Conservation (phyloP, 2,888 invertebrate species). For the Leucania comma region DNA sequence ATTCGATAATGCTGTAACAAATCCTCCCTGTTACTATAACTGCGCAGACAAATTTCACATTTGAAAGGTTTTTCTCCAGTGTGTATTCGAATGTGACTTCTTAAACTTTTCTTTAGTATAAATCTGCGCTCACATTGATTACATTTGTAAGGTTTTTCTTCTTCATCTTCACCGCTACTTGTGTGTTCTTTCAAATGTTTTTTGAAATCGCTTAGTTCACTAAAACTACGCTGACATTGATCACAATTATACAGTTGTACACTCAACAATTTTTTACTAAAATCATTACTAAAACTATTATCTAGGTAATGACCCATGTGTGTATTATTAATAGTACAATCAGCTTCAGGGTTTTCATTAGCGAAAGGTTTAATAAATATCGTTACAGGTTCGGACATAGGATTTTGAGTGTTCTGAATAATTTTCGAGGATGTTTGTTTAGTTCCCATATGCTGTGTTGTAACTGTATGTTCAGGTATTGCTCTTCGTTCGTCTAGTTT, state of each 20-base stretch:
- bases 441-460: background rate
- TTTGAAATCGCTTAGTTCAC: background rate
- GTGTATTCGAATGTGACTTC: background rate
- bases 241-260: slow-evolving; percentile 1
- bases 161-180: background rate
- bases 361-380: background rate
- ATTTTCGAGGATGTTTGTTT: background rate
- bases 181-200: background rate
- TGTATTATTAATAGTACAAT: background rate
- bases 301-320: background rate
- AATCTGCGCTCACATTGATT: background rate
- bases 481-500: background rate
- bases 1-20: background rate
- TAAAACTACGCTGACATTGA: background rate
- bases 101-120: background rate
- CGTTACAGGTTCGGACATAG: background rate
- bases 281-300: background rate
- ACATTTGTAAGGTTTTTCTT: background rate
- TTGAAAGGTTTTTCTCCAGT: background rate
- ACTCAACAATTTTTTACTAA: background rate
- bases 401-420: background rate
- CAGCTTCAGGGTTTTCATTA: background rate
- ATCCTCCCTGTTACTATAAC: background rate
- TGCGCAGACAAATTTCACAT: background rate
- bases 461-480: background rate